Conservation (phyloP, 2,113 vertebrate species). For the Taurulus bubalis region DNA sequence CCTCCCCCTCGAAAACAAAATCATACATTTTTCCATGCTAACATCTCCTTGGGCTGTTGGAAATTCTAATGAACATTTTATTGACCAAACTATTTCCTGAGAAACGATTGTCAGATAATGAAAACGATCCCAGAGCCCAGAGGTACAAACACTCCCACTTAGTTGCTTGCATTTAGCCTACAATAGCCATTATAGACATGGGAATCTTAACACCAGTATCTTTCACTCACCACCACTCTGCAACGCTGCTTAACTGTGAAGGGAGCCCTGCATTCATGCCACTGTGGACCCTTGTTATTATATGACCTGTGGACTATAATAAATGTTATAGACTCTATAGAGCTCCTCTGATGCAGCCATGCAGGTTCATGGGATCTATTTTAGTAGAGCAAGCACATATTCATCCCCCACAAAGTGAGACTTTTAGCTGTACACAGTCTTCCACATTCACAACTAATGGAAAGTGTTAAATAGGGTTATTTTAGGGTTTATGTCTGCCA, state of each 20-base stretch:
- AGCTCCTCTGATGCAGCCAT: not conserved
- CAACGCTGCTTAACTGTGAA: conserved; percentile 15
- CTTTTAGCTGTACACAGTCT: conserved; percentile 30
- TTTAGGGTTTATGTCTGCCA: conserved; percentile 8
- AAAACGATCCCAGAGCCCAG: not conserved
- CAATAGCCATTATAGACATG: conserved; percentile 6
- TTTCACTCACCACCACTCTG: not conserved
- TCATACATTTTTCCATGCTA: not conserved
- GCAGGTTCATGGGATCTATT: conserved; percentile 32
- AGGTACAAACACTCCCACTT: not conserved
- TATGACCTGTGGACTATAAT: conserved; percentile 8
- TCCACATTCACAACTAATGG: conserved; percentile 25
- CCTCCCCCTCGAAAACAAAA: not conserved
- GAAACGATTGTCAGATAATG: not conserved
- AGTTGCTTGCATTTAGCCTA: not conserved
- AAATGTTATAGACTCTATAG: conserved; percentile 12
- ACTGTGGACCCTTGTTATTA: conserved; percentile 30
- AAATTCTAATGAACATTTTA: not conserved
- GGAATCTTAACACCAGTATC: conserved; percentile 34
- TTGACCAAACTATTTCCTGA: not conserved
- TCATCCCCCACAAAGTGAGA: not conserved
- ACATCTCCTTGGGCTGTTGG: not conserved
- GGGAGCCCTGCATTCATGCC: conserved; percentile 6
- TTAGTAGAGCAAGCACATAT: conserved; percentile 17
- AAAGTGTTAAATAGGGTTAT: conserved; percentile 33